phyloP scores from a whole-genome alignment of 1,140 invertebrate genomes.

The Drosophila novamexicana region DNA sequence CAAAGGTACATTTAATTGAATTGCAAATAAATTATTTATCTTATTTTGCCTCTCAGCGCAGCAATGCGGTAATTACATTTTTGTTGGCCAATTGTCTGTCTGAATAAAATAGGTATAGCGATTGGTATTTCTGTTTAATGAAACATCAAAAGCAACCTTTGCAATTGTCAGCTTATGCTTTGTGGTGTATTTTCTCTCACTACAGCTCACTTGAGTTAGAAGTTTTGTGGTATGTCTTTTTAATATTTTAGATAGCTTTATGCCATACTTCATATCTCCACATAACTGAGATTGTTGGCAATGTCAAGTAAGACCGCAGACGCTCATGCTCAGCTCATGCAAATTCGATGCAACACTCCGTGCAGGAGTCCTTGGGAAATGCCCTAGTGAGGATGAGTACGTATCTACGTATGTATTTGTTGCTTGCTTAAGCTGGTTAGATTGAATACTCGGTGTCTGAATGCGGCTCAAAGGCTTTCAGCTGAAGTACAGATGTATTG shows the following conservation, averaged over 20 bases:
- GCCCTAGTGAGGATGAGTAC: not conserved
- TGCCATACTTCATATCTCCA: not conserved
- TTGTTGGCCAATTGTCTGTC: no score
- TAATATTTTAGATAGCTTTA: not conserved
- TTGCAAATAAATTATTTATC: not conserved
- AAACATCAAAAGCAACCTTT: not conserved
- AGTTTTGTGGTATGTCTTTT: not conserved
- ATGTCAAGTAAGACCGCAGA: constrained; percentile 3
- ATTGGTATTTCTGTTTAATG: not conserved
- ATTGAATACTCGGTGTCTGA: not conserved
- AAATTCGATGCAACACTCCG: constrained; percentile 23
- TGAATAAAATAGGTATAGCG: no score
- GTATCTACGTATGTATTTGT: not conserved
- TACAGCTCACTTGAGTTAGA: not conserved
- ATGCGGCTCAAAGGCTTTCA: constrained; percentile 1
- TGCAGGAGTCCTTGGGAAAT: constrained; percentile 8
- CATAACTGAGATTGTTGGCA: constrained; percentile 9
- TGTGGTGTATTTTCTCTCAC: no score
- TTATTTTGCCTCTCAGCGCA: no score
- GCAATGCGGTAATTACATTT: no score
- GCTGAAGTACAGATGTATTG: not conserved
- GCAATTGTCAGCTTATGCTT: not conserved
- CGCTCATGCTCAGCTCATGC: not conserved
- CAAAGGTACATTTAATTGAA: not conserved
- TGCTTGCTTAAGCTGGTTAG: constrained; percentile 3